Percentiles rank a stretch among this genome's conserved stretches.
Evolutionary conservation across 2,113 vertebrate species (phyloP).

Genomic region (Pipra filicauda): DNA sequence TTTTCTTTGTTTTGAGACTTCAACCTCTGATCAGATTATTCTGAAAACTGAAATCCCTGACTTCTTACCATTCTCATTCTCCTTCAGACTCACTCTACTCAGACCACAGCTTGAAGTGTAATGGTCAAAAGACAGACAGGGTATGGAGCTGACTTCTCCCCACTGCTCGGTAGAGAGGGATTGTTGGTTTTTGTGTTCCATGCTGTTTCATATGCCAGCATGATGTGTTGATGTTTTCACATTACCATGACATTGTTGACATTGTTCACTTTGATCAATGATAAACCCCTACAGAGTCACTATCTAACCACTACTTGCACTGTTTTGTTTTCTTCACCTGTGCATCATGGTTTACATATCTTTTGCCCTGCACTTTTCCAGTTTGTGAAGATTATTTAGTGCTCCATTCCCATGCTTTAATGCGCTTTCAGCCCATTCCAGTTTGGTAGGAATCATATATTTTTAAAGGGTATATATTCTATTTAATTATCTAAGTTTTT

Average conservation of each 20-base stretch:
- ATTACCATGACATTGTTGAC: not conserved
- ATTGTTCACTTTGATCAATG: not conserved
- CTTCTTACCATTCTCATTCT: not conserved
- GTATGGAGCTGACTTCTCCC: not conserved
- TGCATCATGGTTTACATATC: not conserved
- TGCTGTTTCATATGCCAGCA: not conserved
- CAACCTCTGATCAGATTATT: not conserved
- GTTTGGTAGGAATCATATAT: not conserved
- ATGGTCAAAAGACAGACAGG: not conserved
- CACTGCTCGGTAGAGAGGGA: not conserved
- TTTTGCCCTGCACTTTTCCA: not conserved
- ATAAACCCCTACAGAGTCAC: not conserved
- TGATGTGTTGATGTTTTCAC: not conserved
- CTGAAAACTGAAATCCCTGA: not conserved
- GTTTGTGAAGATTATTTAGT: not conserved
- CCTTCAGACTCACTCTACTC: not conserved
- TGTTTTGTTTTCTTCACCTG: not conserved
- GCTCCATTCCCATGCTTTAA: not conserved
- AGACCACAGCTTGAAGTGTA: not conserved
- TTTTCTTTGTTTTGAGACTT: not conserved
- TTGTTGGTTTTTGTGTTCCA: not conserved
- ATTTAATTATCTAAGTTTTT: not conserved
- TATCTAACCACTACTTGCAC: not conserved
- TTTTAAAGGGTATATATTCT: not conserved
- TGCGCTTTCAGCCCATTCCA: not conserved